Evolutionary conservation across 1,140 invertebrate species (phyloP).

Genomic region (Arctopsyche grandis): DNA sequence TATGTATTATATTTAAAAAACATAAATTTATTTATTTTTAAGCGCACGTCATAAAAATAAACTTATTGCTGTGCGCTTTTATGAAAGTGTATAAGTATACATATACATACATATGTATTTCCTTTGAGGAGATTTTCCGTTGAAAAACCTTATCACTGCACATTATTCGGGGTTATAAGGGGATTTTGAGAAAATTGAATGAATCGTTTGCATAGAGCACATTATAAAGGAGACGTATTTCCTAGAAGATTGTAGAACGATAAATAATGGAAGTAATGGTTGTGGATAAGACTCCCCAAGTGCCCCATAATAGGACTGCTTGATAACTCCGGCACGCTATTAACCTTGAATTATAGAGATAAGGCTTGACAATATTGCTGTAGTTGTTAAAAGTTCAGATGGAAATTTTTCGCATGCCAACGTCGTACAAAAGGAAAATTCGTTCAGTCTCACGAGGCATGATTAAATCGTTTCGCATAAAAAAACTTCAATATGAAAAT

Average conservation of each 20-base stretch:
- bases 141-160: neutral
- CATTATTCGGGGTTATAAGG: constrained; percentile 11
- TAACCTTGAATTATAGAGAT: constrained; percentile 31
- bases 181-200: constrained; percentile 19
- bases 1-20: no score
- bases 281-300: constrained; percentile 26
- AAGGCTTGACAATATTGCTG: constrained; percentile 32
- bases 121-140: neutral
- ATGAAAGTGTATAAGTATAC: no score
- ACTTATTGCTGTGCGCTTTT: no score
- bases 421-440: neutral
- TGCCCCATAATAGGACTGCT: constrained; percentile 26
- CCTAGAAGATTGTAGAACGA: constrained; percentile 21
- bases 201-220: constrained; percentile 19
- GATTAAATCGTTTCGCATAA: neutral
- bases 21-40: no score
- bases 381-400: constrained; percentile 31
- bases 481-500: neutral
- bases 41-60: no score
- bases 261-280: constrained; percentile 30
- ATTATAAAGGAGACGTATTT: constrained; percentile 21
- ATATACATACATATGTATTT: no score
- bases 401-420: constrained; percentile 22
- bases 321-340: constrained; percentile 30
- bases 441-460: neutral